Evolutionary conservation across 2,888 invertebrate species (phyloP), one percentile per base, ranked within the genome.

Genomic region (Phyllotreta cruciferae): DNA sequence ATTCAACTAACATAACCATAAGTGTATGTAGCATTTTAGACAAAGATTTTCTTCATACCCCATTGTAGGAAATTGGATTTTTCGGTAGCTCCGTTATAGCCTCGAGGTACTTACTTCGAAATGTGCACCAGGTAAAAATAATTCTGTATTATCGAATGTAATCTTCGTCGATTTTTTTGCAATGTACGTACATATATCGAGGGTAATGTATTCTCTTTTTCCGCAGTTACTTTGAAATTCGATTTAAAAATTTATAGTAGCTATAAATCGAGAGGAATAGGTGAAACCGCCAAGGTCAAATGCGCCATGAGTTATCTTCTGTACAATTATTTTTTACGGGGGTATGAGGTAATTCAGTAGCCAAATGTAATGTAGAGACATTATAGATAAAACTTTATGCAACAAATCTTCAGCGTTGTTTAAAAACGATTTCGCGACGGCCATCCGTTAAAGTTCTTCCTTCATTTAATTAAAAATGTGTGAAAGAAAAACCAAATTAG

Each of bases 391-490:
- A 60, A 42, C 37, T 60, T 52, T 60, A 60, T 44, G 42, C 37
- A 60, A 60, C 60, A 60, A 60, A 52, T 60, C 60, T 53, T 44
- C 38, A 8, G 52, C 9, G 60, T 53, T 35, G 38, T 60, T 24
- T 60, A 52, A 52, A 52, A 44, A 60, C 60, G 53, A 60, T 60
- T 44, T 53, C 41, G 60, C 36, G 42, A 60, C 45, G 60, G 44
- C 60, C 60, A 60, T 60, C 44, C 52, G 42, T 60, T 53, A 37
- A 60, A 60, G 52, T 60, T 60, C 60, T 50, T 58, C 42, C 58
- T 60, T 52, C 60, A 57, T 64, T 64, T 58, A 63, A 66, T 66
- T 66, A 64, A 66, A 64, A 66, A 66, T 66, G 63, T 66, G 61
- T 64, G 63, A 58, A 61, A 58, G 62, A 57, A 62, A 58, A 63